Base-by-base conservation (phyloP, 2,888 invertebrate species). In the Acanthoscelides obtectus region DNA sequence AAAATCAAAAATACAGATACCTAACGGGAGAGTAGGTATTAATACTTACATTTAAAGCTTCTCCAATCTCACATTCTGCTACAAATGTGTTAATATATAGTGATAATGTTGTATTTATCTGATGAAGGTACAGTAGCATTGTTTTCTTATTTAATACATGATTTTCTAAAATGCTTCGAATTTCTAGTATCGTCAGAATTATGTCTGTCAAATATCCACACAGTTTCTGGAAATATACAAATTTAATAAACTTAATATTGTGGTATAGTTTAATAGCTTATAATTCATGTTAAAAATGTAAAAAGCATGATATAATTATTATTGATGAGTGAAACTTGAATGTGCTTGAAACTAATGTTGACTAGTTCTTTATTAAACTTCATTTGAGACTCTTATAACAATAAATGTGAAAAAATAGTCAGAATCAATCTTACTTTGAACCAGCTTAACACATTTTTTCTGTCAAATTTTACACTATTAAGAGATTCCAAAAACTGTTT, bases 61-160 rank as follows among this genome's bases (percentile, higher is more conserved):
- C 22, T 45, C 75, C 70, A 17, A 73, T 71, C 17, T 74, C 72
- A 4, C 73, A 74, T 76, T 81, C 80, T 71, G 72, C 71, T 17
- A 72, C 74, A 71, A 79, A 79, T 66, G 78, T 72, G 66, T 76
- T 75, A 12, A 78, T 76, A 8, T 78, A 69, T 67, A 80, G 72
- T 22, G 77, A 75, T 6, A 79, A 67, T 66, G 71, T 73, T 22
- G 77, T 78, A 65, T 77, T 22, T n/a, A 79, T 27, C 70, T 80
- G 80, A 20, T 74, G 76, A 27, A 78, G 69, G 69, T 77, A 75
- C 20, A 79, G 64, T 64, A 77, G 64, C 22, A 78, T 25, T 21
- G 71, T 73, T 64, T 75, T 72, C 69, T 74, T 71, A 64, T 63
- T 69, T 6, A 71, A 22, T 17, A 73, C 63, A 66, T 76, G 73